A percentile compares a stretch with the other conserved stretches of the same genome.
These are phyloP conservation scores for Pao palembangensis DNA, from an alignment of 2,113 vertebrate species.

Conservation along the genomic window DNA sequence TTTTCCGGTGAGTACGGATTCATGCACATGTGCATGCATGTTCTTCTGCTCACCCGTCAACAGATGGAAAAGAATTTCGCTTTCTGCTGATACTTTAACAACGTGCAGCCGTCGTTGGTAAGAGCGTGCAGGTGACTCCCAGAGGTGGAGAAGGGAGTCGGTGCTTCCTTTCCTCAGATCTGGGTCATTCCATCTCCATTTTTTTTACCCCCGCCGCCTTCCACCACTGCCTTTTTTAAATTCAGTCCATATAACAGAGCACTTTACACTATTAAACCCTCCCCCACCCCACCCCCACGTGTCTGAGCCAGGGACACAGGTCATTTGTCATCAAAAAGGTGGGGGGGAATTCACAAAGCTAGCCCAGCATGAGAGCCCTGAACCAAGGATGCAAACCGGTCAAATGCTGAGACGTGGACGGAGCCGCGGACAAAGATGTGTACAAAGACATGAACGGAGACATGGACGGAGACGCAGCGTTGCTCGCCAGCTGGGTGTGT, in stretches of 20 bases:
- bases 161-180: conserved; percentile 32
- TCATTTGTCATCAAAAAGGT: conserved; percentile 72
- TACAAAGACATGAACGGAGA: too few relatives aligned
- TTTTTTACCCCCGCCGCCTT: conserved; percentile 20
- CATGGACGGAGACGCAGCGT: conserved; percentile 22
- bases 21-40: neutral
- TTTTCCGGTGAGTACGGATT: neutral
- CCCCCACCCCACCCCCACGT: conserved; percentile 51
- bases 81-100: conserved; percentile 3
- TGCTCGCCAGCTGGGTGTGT: neutral
- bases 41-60: neutral
- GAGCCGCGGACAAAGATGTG: too few relatives aligned
- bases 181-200: conserved; percentile 27
- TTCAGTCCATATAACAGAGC: conserved; percentile 61
- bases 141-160: conserved; percentile 37
- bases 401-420: too few relatives aligned
- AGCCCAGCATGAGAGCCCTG: conserved; percentile 51
- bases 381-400: conserved; percentile 10
- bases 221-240: conserved; percentile 47
- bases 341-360: conserved; percentile 47
- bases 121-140: conserved; percentile 24
- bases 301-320: conserved; percentile 69
- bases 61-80: neutral
- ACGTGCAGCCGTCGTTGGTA: neutral
- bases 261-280: conserved; percentile 70